phyloP scores from a whole-genome alignment of 2,113 vertebrate species.

The Thamnaconus septentrionalis region DNA sequence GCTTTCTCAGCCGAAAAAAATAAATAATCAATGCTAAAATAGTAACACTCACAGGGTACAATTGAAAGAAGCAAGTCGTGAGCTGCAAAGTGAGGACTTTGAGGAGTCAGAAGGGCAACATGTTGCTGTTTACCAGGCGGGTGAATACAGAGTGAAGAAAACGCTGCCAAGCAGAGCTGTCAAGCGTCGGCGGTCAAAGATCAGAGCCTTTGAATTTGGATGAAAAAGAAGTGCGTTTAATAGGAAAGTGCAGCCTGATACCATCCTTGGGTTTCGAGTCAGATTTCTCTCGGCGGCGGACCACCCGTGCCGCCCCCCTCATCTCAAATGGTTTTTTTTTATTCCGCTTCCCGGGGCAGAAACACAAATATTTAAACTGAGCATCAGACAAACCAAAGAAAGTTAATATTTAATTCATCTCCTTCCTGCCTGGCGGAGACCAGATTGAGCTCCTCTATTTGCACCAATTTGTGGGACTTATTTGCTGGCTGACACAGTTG shows the following conservation, averaged over 20 bases:
- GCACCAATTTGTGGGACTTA: slow-evolving; percentile 11
- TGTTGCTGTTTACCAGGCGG: background rate
- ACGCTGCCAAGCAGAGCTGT: slow-evolving; percentile 38
- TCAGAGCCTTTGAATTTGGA: slow-evolving; percentile 6
- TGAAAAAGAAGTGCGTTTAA: background rate
- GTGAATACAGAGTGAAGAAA: background rate
- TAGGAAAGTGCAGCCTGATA: too few species aligned
- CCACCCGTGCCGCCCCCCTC: background rate
- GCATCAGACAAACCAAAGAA: background rate
- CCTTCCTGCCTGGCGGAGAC: background rate
- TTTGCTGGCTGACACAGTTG: slow-evolving; percentile 3
- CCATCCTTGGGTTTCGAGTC: background rate
- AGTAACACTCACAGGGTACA: slow-evolving; percentile 61
- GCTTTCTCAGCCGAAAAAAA: slow-evolving; percentile 42
- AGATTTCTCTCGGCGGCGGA: background rate
- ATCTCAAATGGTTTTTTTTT: background rate
- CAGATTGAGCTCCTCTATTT: background rate
- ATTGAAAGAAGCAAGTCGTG: slow-evolving; percentile 58
- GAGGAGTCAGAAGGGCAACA: slow-evolving; percentile 35
- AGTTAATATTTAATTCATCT: background rate
- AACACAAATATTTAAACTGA: background rate
- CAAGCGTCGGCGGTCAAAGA: slow-evolving; percentile 6
- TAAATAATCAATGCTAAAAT: slow-evolving; percentile 41
- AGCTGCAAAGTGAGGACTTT: slow-evolving; percentile 40
- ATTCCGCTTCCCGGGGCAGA: background rate